These are phyloP conservation scores for Cebidichthys violaceus DNA, from an alignment of 2,113 vertebrate species.

Conservation along the genomic window DNA sequence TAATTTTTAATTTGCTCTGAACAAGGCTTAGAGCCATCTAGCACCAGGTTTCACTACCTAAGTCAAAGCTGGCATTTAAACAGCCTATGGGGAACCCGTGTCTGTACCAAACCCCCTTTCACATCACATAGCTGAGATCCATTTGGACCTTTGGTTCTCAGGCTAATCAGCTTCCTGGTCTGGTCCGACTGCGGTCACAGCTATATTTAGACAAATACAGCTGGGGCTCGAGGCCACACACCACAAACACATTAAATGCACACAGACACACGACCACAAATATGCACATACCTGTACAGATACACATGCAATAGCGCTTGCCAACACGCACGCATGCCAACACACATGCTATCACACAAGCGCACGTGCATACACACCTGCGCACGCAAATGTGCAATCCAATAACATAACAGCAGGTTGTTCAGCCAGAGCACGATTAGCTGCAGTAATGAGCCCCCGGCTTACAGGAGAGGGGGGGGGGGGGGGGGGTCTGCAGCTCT, in stretches of 20 bases:
- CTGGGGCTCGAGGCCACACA: constrained; percentile 45
- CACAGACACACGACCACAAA: constrained; percentile 6
- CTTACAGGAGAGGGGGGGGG: constrained; percentile 33
- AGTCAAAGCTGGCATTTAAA: not conserved
- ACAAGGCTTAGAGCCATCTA: constrained; percentile 7
- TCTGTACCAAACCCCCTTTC: constrained; percentile 10
- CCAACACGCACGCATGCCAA: constrained; percentile 31
- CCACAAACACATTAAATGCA: not conserved
- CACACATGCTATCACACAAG: constrained; percentile 17
- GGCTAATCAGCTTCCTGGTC: constrained; percentile 51
- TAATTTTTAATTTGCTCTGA: constrained; percentile 1
- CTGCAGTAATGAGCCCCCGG: constrained; percentile 48
- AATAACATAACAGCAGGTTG: constrained; percentile 48
- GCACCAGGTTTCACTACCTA: not conserved
- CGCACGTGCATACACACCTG: constrained; percentile 24
- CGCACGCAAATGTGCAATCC: not conserved
- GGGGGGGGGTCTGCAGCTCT: constrained; percentile 30
- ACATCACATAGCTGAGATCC: constrained; percentile 42
- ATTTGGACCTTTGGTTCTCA: constrained; percentile 50
- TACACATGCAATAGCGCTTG: constrained; percentile 16
- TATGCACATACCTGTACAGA: constrained; percentile 34
- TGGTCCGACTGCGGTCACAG: constrained; percentile 39
- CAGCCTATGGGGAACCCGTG: constrained; percentile 3
- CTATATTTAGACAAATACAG: constrained; percentile 64
- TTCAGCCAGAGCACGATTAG: constrained; percentile 42